Conservation (phyloP, 2,888 invertebrate genomes). For the Fabriciana adippe region DNA sequence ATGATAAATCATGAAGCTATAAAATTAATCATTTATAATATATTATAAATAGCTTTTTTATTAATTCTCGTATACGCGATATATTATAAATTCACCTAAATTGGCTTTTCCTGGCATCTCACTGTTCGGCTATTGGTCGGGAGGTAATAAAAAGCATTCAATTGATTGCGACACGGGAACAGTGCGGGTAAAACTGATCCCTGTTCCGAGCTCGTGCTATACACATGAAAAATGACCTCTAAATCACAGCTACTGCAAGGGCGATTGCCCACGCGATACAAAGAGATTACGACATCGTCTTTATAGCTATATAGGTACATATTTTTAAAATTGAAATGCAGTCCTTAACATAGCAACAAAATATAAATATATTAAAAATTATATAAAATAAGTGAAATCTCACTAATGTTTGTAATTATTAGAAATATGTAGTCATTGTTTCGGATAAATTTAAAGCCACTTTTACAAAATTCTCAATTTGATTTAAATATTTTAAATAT, state of each 20-base stretch:
- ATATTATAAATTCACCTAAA: constrained; percentile 2
- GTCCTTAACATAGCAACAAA: no score
- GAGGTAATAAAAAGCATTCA: constrained; percentile 59
- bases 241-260: constrained; percentile 59
- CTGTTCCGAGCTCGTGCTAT: constrained; percentile 54
- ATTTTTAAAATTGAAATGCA: no score
- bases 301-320: constrained; percentile 23
- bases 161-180: constrained; percentile 59
- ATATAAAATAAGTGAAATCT: no score
- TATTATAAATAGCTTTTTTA: not conserved
- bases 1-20: not conserved
- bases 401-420: no score
- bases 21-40: not conserved
- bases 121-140: constrained; percentile 44
- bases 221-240: constrained; percentile 64
- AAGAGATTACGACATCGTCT: constrained; percentile 32
- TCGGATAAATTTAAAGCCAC: no score
- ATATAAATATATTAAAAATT: no score
- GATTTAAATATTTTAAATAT: no score
- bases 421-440: no score
- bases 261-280: constrained; percentile 48
- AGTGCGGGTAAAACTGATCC: constrained; percentile 45
- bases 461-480: no score
- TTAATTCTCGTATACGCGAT: constrained; percentile 23
- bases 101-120: constrained; percentile 6